These are phyloP conservation scores for Xiphophorus hellerii DNA, from an alignment of 2,113 vertebrate species.

Conservation along the genomic window DNA sequence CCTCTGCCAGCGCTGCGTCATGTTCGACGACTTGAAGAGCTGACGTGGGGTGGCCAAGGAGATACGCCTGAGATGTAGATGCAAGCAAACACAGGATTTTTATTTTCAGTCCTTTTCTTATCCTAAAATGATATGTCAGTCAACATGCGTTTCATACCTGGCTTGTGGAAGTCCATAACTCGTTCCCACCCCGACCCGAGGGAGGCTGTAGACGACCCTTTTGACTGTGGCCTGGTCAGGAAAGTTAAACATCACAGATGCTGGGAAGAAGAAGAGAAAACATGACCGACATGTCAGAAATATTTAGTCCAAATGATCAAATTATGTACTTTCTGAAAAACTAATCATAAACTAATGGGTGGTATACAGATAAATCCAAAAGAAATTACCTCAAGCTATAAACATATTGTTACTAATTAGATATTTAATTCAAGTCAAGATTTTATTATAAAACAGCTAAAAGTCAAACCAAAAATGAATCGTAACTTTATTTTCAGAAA, in stretches of 20 bases:
- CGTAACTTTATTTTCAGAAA: neutral
- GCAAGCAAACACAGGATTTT: neutral
- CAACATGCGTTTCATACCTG: constrained; percentile 79
- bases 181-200: constrained; percentile 97
- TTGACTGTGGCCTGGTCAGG: constrained; percentile 98
- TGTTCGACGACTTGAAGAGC: constrained; percentile 99
- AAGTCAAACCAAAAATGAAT: neutral
- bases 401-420: neutral
- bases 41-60: constrained; percentile 96
- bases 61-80: constrained; percentile 85
- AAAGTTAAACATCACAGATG: constrained; percentile 99
- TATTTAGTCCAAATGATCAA: neutral
- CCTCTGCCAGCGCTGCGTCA: constrained; percentile 99
- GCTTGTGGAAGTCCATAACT: constrained; percentile 98
- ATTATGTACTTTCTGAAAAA: too few relatives aligned
- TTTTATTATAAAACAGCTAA: neutral
- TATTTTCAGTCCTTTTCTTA: neutral
- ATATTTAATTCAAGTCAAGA: neutral
- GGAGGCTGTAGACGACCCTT: constrained; percentile 97
- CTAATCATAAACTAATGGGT: too few relatives aligned
- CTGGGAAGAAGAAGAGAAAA: constrained; percentile 72
- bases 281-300: neutral
- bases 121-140: neutral
- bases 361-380: too few relatives aligned
- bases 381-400: neutral